phyloP scores from a whole-genome alignment of 2,888 invertebrate genomes.

The Pseudanteris insignis region DNA sequence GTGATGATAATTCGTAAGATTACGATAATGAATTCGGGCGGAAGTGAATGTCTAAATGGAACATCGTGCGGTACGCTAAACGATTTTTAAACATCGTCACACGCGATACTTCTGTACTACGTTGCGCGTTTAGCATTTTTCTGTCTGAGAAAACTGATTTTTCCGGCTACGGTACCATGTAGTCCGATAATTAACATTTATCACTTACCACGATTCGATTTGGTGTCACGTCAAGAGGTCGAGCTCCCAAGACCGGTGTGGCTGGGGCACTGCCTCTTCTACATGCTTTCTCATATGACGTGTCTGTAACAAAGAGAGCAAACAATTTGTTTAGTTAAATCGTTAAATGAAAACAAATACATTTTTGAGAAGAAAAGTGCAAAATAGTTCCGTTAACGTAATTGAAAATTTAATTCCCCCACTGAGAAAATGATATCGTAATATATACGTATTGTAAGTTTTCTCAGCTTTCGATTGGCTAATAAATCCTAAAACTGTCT shows the following conservation, averaged over 20 bases:
- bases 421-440: too few relatives aligned
- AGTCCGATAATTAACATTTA: conserved; percentile 28
- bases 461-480: too few relatives aligned
- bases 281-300: conserved; percentile 91
- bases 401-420: too few relatives aligned
- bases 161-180: conserved; percentile 1
- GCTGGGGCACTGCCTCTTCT: conserved; percentile 85
- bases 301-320: conserved; percentile 74
- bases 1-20: conserved; percentile 9
- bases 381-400: neutral
- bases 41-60: conserved; percentile 18
- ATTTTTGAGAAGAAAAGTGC: too few relatives aligned
- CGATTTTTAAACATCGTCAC: too few relatives aligned
- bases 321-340: too few relatives aligned
- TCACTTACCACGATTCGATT: conserved; percentile 80
- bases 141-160: conserved; percentile 5
- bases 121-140: conserved; percentile 24
- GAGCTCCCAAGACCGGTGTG: conserved; percentile 79
- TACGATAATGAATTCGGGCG: conserved; percentile 12
- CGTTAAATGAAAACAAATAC: too few relatives aligned
- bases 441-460: too few relatives aligned
- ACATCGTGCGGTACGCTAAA: too few relatives aligned
- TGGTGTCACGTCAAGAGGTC: conserved; percentile 76
- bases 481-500: too few relatives aligned
- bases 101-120: too few relatives aligned